Evolutionary conservation across 1,140 invertebrate genomes (phyloP).

Genomic region (Zaprionus inermis): DNA sequence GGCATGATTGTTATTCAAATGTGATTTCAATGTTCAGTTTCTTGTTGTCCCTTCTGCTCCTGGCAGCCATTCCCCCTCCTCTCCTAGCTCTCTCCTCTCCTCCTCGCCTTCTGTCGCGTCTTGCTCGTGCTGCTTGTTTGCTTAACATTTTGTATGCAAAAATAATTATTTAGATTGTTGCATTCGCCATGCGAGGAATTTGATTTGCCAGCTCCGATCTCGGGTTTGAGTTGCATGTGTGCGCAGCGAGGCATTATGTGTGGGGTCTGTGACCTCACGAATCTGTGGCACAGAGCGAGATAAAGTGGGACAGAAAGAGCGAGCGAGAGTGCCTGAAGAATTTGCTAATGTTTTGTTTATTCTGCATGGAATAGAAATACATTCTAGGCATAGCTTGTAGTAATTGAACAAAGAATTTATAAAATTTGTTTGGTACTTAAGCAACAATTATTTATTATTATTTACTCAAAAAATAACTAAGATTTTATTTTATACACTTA

Average conservation of each 20-base stretch:
- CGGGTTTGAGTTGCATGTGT: slow-evolving; percentile 32
- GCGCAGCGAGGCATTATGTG: slow-evolving; percentile 7
- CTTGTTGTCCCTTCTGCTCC: slow-evolving; percentile 37
- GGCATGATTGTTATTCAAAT: slow-evolving; percentile 81
- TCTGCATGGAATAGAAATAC: not conserved
- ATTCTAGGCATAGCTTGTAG: not conserved
- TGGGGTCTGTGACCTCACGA: slow-evolving; percentile 28
- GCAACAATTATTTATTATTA: no score
- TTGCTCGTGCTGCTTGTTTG: slow-evolving; percentile 62
- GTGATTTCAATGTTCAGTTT: slow-evolving; percentile 68
- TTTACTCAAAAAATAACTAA: no score
- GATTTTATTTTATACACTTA: not conserved
- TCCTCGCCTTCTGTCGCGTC: not conserved
- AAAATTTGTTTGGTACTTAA: no score
- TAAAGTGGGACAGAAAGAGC: not conserved
- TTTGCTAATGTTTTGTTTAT: slow-evolving; percentile 3
- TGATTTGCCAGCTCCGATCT: slow-evolving; percentile 36
- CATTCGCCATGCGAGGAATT: slow-evolving; percentile 51
- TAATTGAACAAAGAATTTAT: not conserved
- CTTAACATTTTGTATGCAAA: slow-evolving; percentile 78
- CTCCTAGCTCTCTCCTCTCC: not conserved
- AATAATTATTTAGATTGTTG: slow-evolving; percentile 83
- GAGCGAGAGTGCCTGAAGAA: not conserved
- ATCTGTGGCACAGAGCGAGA: not conserved
- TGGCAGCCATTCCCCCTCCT: slow-evolving; percentile 48